Evolutionary conservation across 2,888 invertebrate species (phyloP).

Genomic region (Zootermopsis nevadensis): DNA sequence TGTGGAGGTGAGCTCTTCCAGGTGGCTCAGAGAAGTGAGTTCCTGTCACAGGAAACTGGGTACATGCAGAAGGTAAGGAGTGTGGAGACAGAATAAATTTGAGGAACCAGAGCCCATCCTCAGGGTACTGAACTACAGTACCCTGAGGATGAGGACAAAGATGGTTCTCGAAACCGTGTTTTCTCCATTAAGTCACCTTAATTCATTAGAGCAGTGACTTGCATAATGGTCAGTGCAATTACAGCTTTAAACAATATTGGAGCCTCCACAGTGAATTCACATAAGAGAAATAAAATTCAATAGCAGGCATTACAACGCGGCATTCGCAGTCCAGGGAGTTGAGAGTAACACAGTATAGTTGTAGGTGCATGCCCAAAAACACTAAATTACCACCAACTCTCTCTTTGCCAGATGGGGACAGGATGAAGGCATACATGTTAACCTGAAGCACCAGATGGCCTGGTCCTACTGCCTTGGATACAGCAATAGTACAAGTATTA

Average conservation of each 20-base stretch:
- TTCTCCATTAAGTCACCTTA: no score
- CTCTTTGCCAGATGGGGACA: slow-evolving; percentile 12
- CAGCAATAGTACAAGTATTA: neutral
- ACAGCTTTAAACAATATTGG: neutral
- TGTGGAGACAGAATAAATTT: no score
- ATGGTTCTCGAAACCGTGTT: no score
- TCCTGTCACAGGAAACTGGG: no score
- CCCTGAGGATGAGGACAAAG: no score
- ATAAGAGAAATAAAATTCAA: no score
- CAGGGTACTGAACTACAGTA: no score
- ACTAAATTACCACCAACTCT: neutral
- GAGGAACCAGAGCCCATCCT: neutral
- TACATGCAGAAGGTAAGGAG: no score
- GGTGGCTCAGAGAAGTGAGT: no score
- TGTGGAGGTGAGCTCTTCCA: neutral
- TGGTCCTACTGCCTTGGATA: neutral
- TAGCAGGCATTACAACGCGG: no score
- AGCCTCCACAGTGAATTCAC: neutral
- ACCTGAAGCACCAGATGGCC: neutral
- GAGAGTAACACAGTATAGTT: neutral
- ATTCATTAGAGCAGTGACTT: neutral
- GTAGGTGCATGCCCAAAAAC: neutral
- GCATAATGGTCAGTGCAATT: neutral
- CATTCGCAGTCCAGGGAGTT: neutral
- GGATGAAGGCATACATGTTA: neutral